Percentiles rank a stretch among this genome's conserved stretches.
These are phyloP conservation scores for Sweltsa coloradensis DNA, from an alignment of 1,140 invertebrate species.

Conservation along the genomic window DNA sequence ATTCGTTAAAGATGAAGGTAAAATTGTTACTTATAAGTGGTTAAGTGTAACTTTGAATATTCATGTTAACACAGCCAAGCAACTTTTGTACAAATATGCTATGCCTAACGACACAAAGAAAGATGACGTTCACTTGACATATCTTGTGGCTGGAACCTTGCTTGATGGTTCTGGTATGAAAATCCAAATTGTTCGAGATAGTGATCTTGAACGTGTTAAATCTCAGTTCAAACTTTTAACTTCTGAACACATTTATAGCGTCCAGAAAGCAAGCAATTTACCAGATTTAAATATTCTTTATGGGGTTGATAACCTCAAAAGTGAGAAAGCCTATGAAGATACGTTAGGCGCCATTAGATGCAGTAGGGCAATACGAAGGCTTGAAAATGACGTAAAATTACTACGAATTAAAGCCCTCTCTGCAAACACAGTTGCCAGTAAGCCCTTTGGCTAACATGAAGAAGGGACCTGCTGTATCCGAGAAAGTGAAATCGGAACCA, in stretches of 20 bases:
- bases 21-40: slow-evolving; percentile 31
- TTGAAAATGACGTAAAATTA: slow-evolving; percentile 21
- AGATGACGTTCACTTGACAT: slow-evolving; percentile 23
- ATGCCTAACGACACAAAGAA: slow-evolving; percentile 23
- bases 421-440: slow-evolving; percentile 5
- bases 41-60: slow-evolving; percentile 29
- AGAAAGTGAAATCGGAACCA: background rate
- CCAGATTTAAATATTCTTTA: slow-evolving; percentile 25
- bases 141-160: slow-evolving; percentile 27
- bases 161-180: slow-evolving; percentile 23
- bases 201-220: slow-evolving; percentile 21
- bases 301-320: slow-evolving; percentile 14
- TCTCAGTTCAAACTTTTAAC: slow-evolving; percentile 26
- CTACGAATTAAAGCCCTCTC: background rate
- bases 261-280: slow-evolving; percentile 26
- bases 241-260: slow-evolving; percentile 32
- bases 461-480: background rate
- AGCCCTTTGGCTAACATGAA: background rate
- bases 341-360: slow-evolving; percentile 28
- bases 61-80: slow-evolving; percentile 31
- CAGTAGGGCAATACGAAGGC: slow-evolving; percentile 21
- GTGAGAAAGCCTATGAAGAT: slow-evolving; percentile 19
- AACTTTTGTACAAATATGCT: slow-evolving; percentile 25
- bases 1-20: slow-evolving; percentile 11
- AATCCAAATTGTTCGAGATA: slow-evolving; percentile 27